Base-by-base conservation (phyloP, 2,888 invertebrate species). In the Phortica magna region DNA sequence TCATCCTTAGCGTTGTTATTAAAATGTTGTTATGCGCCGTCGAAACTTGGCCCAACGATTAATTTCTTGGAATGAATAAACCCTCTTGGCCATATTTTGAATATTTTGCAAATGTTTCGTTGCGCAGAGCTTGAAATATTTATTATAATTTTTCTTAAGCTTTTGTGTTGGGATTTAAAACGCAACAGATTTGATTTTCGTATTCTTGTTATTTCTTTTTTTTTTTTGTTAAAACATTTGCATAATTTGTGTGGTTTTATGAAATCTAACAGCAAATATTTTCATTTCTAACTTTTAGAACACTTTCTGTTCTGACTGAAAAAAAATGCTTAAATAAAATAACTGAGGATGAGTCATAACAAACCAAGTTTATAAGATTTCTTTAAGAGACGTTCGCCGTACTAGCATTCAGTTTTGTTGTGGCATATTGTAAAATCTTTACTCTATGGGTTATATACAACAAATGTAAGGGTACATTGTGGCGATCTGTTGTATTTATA, bases 11-110 rank as follows among this genome's bases (percentile, higher is more conserved):
- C 10, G 12, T 53, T 31, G 14, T 43, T 42, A 48, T 14, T 22
- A 61, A 61, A 61, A 65, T 9, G 31, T 59, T n/a, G 68, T 22
- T 42, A 12, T 68, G 9, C 14, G 1, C 48, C 48, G 14, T 48
- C 14, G 48, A 7, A 48, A 48, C 42, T 77, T 19, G n/a, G 48
- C 6, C 6, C 57, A 14, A 76, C 64, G 79, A 77, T 80, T 81
- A 82, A 83, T 84, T 86, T 86, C 85, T 82, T 80, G 85, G 85
- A 86, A 86, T 76, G 78, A 80, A 77, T 79, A 76, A 78, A 74
- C 75, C 85, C 85, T 85, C 41, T 73, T 80, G 85, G 85, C 83
- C 79, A 84, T 86, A 84, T 78, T 84, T 71, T 71, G 22, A 22
- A 22, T 22, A 61, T 61, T 17, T 61, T 61, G 61, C 48, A 14